phyloP scores from a whole-genome alignment of 2,113 vertebrate species.

The Chascanopsetta lugubris region DNA sequence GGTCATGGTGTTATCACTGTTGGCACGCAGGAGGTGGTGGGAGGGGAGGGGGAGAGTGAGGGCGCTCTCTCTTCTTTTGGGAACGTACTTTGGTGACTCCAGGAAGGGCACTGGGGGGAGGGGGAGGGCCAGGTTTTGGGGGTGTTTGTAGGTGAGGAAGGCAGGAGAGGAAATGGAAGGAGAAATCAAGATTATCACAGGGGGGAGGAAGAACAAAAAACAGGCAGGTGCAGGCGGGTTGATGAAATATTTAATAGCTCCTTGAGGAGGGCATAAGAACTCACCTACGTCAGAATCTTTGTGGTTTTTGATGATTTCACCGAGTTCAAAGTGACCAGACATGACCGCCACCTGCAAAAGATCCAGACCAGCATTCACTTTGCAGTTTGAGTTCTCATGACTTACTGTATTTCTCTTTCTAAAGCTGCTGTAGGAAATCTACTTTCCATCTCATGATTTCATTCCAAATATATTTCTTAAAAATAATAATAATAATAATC shows the following conservation, averaged over 20 bases:
- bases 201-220: constrained; percentile 1
- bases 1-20: constrained; percentile 91
- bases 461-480: too few relatives aligned
- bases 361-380: not conserved
- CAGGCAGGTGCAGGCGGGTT: constrained; percentile 9
- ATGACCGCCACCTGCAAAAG: constrained; percentile 87
- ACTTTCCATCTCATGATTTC: too few relatives aligned
- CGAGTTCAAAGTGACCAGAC: constrained; percentile 91
- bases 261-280: constrained; percentile 36
- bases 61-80: constrained; percentile 82
- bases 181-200: constrained; percentile 21
- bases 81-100: constrained; percentile 89
- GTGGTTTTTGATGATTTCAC: constrained; percentile 92
- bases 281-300: constrained; percentile 88
- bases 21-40: constrained; percentile 86
- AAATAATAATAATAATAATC: too few relatives aligned
- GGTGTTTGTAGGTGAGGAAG: constrained; percentile 12
- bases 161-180: constrained; percentile 9
- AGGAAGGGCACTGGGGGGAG: constrained; percentile 86
- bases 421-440: too few relatives aligned
- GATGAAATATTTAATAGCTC: not conserved
- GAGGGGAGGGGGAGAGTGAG: constrained; percentile 79
- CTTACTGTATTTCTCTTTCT: not conserved
- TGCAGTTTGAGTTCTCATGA: not conserved
- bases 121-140: not conserved